These are phyloP conservation scores for Diaphora mendica DNA, from an alignment of 2,888 invertebrate species.

Conservation along the genomic window DNA sequence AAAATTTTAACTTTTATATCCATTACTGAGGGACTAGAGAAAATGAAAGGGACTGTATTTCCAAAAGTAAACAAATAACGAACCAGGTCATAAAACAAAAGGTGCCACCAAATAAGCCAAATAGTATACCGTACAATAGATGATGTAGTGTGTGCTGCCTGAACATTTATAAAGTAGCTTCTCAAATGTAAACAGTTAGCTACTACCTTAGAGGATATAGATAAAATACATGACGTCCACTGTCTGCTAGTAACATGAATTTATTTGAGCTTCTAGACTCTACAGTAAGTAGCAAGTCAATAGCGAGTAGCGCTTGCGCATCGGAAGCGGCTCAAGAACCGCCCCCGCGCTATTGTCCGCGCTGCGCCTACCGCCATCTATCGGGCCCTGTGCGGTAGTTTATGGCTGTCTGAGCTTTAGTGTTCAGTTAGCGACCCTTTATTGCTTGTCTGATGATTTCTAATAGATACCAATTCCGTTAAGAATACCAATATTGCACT, in stretches of 20 bases:
- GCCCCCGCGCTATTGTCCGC: constrained; percentile 75
- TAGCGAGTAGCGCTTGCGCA: constrained; percentile 47
- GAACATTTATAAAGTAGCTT: constrained; percentile 21
- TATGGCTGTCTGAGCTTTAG: constrained; percentile 62
- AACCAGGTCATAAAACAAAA: background rate
- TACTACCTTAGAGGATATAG: constrained; percentile 21
- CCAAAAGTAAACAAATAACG: background rate
- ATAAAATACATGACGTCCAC: constrained; percentile 52
- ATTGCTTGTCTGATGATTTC: constrained; percentile 65
- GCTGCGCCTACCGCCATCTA: constrained; percentile 61
- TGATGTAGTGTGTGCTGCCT: constrained; percentile 15
- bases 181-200: constrained; percentile 22
- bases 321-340: constrained; percentile 51
- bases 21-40: background rate
- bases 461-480: constrained; percentile 64
- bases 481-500: constrained; percentile 49
- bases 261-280: constrained; percentile 64
- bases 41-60: background rate
- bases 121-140: constrained; percentile 7
- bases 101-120: background rate
- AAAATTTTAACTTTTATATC: background rate
- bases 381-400: constrained; percentile 54
- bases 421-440: constrained; percentile 59
- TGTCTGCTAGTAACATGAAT: constrained; percentile 57
- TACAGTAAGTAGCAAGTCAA: constrained; percentile 61